Conservation (phyloP, 2,888 invertebrate genomes). For the Cephus pulcher region DNA sequence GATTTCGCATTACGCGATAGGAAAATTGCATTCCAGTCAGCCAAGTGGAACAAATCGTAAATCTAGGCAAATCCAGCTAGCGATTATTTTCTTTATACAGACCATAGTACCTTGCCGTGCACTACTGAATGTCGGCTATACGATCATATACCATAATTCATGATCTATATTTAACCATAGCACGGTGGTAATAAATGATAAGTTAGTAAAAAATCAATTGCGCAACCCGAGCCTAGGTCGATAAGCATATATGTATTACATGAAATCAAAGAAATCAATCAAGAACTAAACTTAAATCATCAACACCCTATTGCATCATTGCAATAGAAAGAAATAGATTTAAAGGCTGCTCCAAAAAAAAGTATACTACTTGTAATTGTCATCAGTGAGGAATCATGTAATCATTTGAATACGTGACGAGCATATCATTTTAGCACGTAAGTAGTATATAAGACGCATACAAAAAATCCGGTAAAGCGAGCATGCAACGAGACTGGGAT, state of each 20-base stretch:
- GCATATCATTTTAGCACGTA: slow-evolving; percentile 19
- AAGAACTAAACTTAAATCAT: neutral
- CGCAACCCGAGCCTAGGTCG: neutral
- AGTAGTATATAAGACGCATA: slow-evolving; percentile 25
- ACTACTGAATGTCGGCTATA: neutral
- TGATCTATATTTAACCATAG: neutral
- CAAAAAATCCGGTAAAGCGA: slow-evolving; percentile 22
- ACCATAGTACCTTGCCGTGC: neutral
- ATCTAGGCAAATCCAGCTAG: neutral
- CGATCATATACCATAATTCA: neutral
- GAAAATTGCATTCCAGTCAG: neutral
- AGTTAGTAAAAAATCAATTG: neutral
- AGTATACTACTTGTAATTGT: neutral
- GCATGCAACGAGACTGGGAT: slow-evolving; percentile 11
- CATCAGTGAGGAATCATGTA: neutral
- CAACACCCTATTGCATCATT: neutral
- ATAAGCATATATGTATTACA: neutral
- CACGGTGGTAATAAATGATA: neutral
- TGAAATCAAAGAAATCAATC: neutral
- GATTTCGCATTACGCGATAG: neutral
- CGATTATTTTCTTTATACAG: neutral
- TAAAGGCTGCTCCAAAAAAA: neutral
- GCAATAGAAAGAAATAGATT: neutral
- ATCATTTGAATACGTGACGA: slow-evolving; percentile 9
- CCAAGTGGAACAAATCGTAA: neutral